Evolutionary conservation across 2,888 invertebrate genomes (phyloP).

Genomic region (Lypha dubia): DNA sequence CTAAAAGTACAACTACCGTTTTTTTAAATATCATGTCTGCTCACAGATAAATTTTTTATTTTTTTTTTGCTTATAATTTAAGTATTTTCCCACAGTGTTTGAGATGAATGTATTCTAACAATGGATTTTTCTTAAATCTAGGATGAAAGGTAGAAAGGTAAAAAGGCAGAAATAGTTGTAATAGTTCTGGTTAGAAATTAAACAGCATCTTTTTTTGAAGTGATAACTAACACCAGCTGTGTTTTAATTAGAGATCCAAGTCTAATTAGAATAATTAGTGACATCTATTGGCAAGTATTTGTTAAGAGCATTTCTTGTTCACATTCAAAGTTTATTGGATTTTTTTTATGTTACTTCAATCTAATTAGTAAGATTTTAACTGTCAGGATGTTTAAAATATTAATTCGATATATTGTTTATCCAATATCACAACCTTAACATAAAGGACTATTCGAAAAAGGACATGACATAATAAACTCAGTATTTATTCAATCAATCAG

Average conservation of each 20-base stretch:
- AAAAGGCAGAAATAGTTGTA: neutral
- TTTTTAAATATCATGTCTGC: constrained; percentile 43
- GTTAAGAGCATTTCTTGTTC: neutral
- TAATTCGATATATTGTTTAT: neutral
- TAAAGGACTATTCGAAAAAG: neutral
- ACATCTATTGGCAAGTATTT: constrained; percentile 49
- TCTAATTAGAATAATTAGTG: constrained; percentile 16
- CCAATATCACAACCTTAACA: neutral
- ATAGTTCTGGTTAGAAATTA: neutral
- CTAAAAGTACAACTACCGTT: constrained; percentile 62
- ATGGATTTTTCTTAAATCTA: neutral
- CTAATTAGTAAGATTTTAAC: neutral
- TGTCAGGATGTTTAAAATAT: constrained; percentile 6
- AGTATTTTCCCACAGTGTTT: constrained; percentile 50
- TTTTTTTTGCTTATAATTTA: neutral
- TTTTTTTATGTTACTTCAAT: neutral
- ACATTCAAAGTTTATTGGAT: constrained; percentile 6
- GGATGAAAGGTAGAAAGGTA: constrained; percentile 32
- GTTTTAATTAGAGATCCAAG: neutral
- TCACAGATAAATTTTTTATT: constrained; percentile 16
- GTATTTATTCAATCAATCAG: no score
- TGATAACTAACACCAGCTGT: constrained; percentile 3
- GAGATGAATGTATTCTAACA: constrained; percentile 45
- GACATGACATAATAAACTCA: no score
- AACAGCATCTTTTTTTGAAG: constrained; percentile 45